Evolutionary conservation across 2,113 vertebrate genomes (phyloP).

Genomic region (Ahaetulla prasina): DNA sequence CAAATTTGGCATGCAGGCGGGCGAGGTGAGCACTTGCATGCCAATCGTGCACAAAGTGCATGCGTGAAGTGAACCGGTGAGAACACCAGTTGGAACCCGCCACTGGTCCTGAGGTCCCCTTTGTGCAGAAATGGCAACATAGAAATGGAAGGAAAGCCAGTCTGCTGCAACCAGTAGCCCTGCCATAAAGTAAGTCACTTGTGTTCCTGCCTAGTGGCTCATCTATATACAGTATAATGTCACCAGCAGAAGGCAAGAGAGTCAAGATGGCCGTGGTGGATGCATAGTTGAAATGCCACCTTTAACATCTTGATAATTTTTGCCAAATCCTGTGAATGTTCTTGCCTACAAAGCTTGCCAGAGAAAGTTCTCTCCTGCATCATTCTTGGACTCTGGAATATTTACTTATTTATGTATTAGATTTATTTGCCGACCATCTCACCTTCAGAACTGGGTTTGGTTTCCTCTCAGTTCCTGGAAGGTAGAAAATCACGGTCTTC

Average conservation of each 20-base stretch:
- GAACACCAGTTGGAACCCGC: too few relatives aligned
- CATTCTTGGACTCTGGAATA: neutral
- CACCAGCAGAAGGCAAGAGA: neutral
- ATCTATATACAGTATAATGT: neutral
- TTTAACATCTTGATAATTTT: neutral
- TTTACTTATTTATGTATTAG: neutral
- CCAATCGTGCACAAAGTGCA: too few relatives aligned
- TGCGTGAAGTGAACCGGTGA: too few relatives aligned
- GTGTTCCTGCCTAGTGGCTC: neutral
- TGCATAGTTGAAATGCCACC: neutral
- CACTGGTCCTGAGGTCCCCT: neutral
- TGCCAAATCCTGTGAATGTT: neutral
- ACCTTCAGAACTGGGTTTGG: neutral
- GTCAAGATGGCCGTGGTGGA: neutral
- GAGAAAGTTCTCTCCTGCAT: neutral
- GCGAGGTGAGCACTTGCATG: too few relatives aligned
- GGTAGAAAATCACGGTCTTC: neutral
- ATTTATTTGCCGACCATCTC: neutral
- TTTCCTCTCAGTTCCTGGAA: neutral
- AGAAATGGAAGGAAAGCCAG: neutral
- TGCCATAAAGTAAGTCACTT: neutral
- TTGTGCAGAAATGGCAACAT: neutral
- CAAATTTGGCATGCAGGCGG: too few relatives aligned
- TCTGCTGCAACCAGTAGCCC: neutral
- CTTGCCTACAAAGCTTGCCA: neutral